Base-by-base conservation (phyloP, 1,140 invertebrate genomes). In the Sitobion miscanthi region DNA sequence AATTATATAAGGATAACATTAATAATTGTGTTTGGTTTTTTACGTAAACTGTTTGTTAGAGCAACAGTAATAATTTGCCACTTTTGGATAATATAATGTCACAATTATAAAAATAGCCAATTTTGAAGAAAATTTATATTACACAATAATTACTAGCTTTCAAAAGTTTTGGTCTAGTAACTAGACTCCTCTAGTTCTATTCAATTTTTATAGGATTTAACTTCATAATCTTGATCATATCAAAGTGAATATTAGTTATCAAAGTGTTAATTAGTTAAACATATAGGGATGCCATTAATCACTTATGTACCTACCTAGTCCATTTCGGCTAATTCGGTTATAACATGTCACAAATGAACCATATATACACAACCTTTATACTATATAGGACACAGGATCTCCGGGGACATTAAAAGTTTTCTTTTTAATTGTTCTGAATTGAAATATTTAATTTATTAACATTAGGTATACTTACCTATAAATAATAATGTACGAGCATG, bases 401-500 rank as follows among this genome's bases (percentile, higher is more conserved):
- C 20, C 7, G 23, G 82, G 38, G 38, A 23, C 21, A 23, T 38
- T 85, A 38, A 45, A 45, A 38, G 35, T 85, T 45, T 85, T 45
- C 21, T 85, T 85, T 45, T 85, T 23, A 85, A 85, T 85, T 85
- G 38, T 85, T 85, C n/a, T 25, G 35, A 85, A 85, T 42, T 85
- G 35, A 38, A 85, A 85, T 85, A 45, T 85, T 85, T 30, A 42
- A 85, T 85, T 45, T n/a, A 5, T 38, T 83, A 83, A 38, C 35
- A 38, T 23, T 77, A 17, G 35, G 20, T 83, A 35, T 1, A 14
- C 4, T 4, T 11, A 52, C 20, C 20, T 54, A 54, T 54, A 54
- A 54, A 54, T 54, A 21, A 54, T 54, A 77, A 77, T 77, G 11
- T 6, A 77, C 6, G 30, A n/a, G 30, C 11, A 69, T 69, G 62